These are phyloP conservation scores for Plectrocnemia conspersa DNA, from an alignment of 1,140 invertebrate species.

Conservation along the genomic window DNA sequence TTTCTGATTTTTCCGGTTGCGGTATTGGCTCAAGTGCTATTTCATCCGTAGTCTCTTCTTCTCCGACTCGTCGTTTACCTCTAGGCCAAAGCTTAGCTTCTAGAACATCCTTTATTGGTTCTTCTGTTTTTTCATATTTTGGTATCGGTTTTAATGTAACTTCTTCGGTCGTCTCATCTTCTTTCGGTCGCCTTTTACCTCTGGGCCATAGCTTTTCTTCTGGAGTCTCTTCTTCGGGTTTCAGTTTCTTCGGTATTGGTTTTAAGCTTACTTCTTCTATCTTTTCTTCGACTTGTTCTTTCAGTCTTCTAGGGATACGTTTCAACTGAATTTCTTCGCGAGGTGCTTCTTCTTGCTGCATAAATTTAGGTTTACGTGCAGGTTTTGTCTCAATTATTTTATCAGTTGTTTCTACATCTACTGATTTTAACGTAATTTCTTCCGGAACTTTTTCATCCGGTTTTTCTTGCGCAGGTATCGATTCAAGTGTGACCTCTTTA, in stretches of 20 bases:
- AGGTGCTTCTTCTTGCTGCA: constrained; percentile 34
- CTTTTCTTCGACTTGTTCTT: constrained; percentile 34
- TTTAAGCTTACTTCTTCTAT: constrained; percentile 36
- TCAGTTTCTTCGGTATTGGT: constrained; percentile 15
- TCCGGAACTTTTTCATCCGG: constrained; percentile 34
- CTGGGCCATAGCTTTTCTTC: constrained; percentile 47
- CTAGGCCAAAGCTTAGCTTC: constrained; percentile 41
- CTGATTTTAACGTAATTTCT: constrained; percentile 16
- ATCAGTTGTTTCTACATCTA: constrained; percentile 41
- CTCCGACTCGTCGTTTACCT: constrained; percentile 40
- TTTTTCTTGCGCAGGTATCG: constrained; percentile 39
- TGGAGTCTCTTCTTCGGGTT: constrained; percentile 39
- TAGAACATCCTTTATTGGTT: constrained; percentile 31
- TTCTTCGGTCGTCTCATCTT: constrained; percentile 46
- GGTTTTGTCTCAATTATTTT: too few relatives aligned
- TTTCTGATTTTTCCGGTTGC: constrained; percentile 35
- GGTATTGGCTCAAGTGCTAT: constrained; percentile 41
- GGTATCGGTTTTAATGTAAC: constrained; percentile 50
- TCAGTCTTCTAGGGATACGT: constrained; percentile 11
- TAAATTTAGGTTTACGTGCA: constrained; percentile 34
- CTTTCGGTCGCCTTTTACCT: constrained; percentile 42
- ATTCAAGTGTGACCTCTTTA: constrained; percentile 41
- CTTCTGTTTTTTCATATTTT: constrained; percentile 40
- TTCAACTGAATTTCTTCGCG: constrained; percentile 14
- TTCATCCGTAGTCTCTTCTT: constrained; percentile 40